Evolutionary conservation across 2,888 invertebrate species (phyloP).

Genomic region (Eudemis profundana): DNA sequence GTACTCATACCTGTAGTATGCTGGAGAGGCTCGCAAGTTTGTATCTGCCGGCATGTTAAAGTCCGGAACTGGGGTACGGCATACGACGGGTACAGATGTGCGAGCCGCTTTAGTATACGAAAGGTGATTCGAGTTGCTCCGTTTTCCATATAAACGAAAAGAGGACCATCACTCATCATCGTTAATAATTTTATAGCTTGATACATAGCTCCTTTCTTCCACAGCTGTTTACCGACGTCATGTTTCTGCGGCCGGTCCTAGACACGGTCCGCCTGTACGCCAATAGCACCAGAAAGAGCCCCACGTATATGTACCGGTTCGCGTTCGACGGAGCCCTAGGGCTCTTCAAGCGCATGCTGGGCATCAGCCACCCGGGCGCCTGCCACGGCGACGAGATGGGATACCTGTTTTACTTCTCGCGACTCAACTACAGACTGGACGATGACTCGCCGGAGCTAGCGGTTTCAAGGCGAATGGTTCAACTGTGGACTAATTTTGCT

Average conservation of each 20-base stretch:
- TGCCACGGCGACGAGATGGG: conserved; percentile 88
- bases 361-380: conserved; percentile 85
- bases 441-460: conserved; percentile 85
- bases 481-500: conserved; percentile 88
- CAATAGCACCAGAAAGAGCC: conserved; percentile 73
- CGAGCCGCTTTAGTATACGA: too few relatives aligned
- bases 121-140: too few relatives aligned
- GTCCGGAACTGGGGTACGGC: too few relatives aligned
- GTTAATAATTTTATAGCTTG: too few relatives aligned
- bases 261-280: conserved; percentile 80
- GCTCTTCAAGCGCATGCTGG: conserved; percentile 86
- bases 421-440: conserved; percentile 86
- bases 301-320: conserved; percentile 86
- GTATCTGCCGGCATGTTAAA: too few relatives aligned
- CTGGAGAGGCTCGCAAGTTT: too few relatives aligned
- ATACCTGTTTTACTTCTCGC: conserved; percentile 87
- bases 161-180: too few relatives aligned
- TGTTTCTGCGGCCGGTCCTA: conserved; percentile 86
- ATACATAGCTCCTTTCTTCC: background rate
- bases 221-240: conserved; percentile 86
- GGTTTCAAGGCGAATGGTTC: conserved; percentile 86
- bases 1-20: too few relatives aligned
- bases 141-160: too few relatives aligned
- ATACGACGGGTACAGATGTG: too few relatives aligned
- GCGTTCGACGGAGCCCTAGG: conserved; percentile 87